A percentile compares a stretch with the other conserved stretches of the same genome.
Conservation (phyloP, 2,113 vertebrate genomes). For the Pelodiscus sinensis region DNA sequence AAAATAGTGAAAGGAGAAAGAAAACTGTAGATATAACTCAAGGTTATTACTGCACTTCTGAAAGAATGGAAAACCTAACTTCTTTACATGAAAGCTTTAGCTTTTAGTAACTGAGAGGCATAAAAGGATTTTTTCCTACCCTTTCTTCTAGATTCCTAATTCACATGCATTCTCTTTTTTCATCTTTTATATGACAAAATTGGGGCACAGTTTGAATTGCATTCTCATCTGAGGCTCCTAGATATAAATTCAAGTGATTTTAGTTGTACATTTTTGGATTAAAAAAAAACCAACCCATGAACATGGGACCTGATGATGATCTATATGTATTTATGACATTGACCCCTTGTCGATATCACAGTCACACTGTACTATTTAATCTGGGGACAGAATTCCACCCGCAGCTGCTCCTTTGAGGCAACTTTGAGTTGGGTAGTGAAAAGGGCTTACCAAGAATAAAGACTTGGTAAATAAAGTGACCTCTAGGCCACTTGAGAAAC, state of each 20-base stretch:
- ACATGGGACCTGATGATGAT: background rate
- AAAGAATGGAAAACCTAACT: slow-evolving; percentile 18
- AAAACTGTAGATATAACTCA: slow-evolving; percentile 30
- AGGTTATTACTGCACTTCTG: slow-evolving; percentile 35
- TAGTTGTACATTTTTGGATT: background rate
- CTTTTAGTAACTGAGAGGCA: slow-evolving; percentile 9
- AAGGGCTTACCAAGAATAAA: background rate
- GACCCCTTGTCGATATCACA: background rate
- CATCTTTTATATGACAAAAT: background rate
- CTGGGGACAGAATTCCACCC: background rate
- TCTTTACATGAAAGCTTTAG: slow-evolving; percentile 16
- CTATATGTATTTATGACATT: background rate
- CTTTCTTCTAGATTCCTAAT: slow-evolving; percentile 52
- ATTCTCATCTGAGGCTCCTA: background rate
- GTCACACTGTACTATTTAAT: background rate
- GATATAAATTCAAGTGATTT: background rate
- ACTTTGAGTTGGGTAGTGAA: background rate
- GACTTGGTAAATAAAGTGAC: no score
- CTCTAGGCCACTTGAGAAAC: no score
- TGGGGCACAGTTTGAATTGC: background rate
- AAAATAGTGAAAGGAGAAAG: background rate
- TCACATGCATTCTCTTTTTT: slow-evolving; percentile 3
- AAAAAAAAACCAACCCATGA: background rate
- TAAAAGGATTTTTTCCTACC: slow-evolving; percentile 23
- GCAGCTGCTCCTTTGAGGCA: background rate